Evolutionary conservation across 2,113 vertebrate species (phyloP).

Genomic region (Brachirus orientalis): DNA sequence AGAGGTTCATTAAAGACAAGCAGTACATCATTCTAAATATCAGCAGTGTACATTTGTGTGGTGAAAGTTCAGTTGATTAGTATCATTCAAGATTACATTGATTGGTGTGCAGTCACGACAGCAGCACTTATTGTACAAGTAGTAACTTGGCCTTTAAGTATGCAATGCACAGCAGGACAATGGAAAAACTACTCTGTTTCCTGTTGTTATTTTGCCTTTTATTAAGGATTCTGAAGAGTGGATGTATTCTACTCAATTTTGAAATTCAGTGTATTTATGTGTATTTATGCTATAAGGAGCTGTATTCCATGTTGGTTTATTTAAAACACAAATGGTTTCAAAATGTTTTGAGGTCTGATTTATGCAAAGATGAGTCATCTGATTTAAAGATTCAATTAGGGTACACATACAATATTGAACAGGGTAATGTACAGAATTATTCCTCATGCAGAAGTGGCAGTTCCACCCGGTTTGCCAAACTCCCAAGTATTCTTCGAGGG

Average conservation of each 20-base stretch:
- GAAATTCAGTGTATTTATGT: too few species aligned
- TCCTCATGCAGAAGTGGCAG: conserved; percentile 29
- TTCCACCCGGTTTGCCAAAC: conserved; percentile 23
- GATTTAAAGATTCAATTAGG: too few species aligned
- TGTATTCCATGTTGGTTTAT: too few species aligned
- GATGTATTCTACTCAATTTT: too few species aligned
- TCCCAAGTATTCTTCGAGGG: conserved; percentile 41
- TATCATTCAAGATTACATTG: conserved; percentile 56
- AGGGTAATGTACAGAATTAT: conserved; percentile 17
- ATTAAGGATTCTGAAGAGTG: too few species aligned
- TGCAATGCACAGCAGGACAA: conserved; percentile 9
- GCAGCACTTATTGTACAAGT: conserved; percentile 30
- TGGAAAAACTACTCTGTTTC: too few species aligned
- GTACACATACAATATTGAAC: too few species aligned
- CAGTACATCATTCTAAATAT: conserved; percentile 49
- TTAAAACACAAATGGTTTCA: too few species aligned
- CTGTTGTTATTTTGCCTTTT: too few species aligned
- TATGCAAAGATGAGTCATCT: too few species aligned
- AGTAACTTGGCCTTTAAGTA: conserved; percentile 20
- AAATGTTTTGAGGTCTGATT: too few species aligned
- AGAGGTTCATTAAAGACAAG: conserved; percentile 44
- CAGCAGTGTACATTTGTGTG: conserved; percentile 48
- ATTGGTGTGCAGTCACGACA: conserved; percentile 48
- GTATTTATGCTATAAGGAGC: too few species aligned
- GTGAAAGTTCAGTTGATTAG: conserved; percentile 61